Base-by-base conservation (phyloP, 1,140 invertebrate genomes). In the Sinonovacula constricta region DNA sequence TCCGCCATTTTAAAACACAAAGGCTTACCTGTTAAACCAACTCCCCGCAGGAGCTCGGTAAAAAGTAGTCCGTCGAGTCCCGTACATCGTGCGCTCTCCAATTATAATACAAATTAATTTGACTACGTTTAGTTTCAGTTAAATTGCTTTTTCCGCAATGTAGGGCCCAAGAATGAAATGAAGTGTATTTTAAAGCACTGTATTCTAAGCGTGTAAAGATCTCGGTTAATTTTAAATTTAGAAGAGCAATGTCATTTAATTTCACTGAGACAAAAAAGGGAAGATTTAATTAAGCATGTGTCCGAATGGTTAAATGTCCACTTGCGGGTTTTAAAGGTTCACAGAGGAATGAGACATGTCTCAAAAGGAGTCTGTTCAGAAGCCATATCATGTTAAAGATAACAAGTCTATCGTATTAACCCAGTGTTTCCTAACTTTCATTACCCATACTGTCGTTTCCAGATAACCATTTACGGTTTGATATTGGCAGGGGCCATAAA, bases 71-170 rank as follows among this genome's bases (percentile, higher is more conserved):
- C 71, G 45, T 75, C 57, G 15, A 18, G 22, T 7, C 33, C 26
- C 39, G 59, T 62, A 75, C 71, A 75, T 75, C 57, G 71, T 59
- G 71, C 39, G 26, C 34, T 30, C 66, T 66, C 51, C 62, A 75
- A 75, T 75, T 75, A 66, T 53, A 66, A 75, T 75, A 65, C 62
- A 75, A 75, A 75, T 75, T 75, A 63, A 74, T 45, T 31, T 24
- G 39, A 36, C 62, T 51, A 15, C 18, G 39, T 36, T 51, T 54
- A 28, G n/a, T 57, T 63, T 65, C 45, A 26, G 34, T 75, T 66
- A 65, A 75, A 66, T 75, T 75, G 39, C 71, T 66, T 66, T 75
- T 36, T 24, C 34, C n/a, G n/a, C n/a, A n/a, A n/a, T n/a, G n/a
- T n/a, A n/a, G n/a, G n/a, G n/a, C n/a, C n/a, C n/a, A n/a, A n/a